Evolutionary conservation across 2,888 invertebrate genomes (phyloP).

Genomic region (Endomychus coccineus): DNA sequence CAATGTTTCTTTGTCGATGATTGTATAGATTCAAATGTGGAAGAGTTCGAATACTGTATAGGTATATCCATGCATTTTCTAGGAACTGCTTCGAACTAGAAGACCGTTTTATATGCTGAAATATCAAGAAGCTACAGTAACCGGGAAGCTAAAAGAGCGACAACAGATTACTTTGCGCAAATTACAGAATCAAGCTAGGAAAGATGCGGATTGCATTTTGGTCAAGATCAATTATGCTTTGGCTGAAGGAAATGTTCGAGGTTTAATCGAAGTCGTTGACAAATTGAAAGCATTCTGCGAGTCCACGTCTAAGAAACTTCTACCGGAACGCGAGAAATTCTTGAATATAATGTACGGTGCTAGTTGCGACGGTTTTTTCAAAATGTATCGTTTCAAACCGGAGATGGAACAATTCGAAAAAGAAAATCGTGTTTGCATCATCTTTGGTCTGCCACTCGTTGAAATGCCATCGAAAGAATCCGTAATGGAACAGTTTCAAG

Average conservation of each 20-base stretch:
- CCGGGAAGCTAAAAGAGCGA: conserved; percentile 33
- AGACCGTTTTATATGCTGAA: conserved; percentile 44
- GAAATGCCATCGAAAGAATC: conserved; percentile 39
- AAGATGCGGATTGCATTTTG: conserved; percentile 41
- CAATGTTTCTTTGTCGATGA: no score
- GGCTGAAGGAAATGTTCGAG: conserved; percentile 22
- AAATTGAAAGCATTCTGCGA: conserved; percentile 43
- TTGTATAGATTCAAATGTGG: no score
- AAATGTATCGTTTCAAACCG: conserved; percentile 39
- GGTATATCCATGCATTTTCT: conserved; percentile 6
- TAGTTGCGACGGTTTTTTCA: conserved; percentile 41
- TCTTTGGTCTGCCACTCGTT: conserved; percentile 35
- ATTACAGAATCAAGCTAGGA: conserved; percentile 33
- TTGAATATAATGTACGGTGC: conserved; percentile 40
- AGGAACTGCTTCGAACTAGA: conserved; percentile 42
- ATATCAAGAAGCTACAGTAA: conserved; percentile 35
- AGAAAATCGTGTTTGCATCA: conserved; percentile 34
- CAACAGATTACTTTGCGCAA: conserved; percentile 33
- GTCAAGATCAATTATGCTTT: conserved; percentile 34
- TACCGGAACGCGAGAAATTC: conserved; percentile 41
- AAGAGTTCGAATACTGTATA: no score
- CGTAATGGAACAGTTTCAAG: conserved; percentile 34
- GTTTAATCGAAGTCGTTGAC: conserved; percentile 33
- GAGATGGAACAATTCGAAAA: conserved; percentile 25
- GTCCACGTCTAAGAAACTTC: conserved; percentile 35